Base-by-base conservation (phyloP, 2,113 vertebrate genomes). In the Psammodynastes pulverulentus region DNA sequence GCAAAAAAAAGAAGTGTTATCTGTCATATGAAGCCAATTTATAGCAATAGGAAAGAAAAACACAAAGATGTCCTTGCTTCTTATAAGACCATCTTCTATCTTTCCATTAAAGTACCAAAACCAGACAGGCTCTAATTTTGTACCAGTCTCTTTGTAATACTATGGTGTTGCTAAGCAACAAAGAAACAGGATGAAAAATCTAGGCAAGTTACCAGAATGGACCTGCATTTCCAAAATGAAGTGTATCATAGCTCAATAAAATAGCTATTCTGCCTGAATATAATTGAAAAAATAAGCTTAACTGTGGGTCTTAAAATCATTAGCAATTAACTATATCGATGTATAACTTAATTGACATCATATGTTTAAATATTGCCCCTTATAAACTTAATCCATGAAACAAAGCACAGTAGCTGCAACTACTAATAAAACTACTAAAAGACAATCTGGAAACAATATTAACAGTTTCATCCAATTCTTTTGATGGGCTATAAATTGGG, bases 111-210 rank as follows among this genome's bases (percentile, higher is more conserved):
- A 95, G 97, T 97, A 96, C 94, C 95, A 95, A 95, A 96, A 95
- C 91, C 94, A 96, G 94, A 29, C 89, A 95, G 91, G 90, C 96
- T 97, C 97, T 95, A 96, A 96, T 90, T 96, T 97, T 97, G 96
- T 97, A 97, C 96, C 94, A 96, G 95, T 95, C 95, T 96, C 94
- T 94, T 96, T 95, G 95, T 94, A 95, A 97, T 96, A 94, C 95
- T 92, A 91, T 53, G 62, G 90, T 94, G 96, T 97, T 97, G 95
- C 97, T 95, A 96, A 96, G 97, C 97, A 97, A 97, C 96, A 92
- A 48, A 52, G 95, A 96, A 96, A 93, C 93, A 96, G 92, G 95
- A 91, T 94, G 93, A 96, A 92, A 96, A 97, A 91, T 92, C 95
- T 0, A 95, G 96, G 96, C 96, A 97, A 93, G 94, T 94, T 94